phyloP scores from a whole-genome alignment of 2,113 vertebrate genomes.

The Lates calcarifer region DNA sequence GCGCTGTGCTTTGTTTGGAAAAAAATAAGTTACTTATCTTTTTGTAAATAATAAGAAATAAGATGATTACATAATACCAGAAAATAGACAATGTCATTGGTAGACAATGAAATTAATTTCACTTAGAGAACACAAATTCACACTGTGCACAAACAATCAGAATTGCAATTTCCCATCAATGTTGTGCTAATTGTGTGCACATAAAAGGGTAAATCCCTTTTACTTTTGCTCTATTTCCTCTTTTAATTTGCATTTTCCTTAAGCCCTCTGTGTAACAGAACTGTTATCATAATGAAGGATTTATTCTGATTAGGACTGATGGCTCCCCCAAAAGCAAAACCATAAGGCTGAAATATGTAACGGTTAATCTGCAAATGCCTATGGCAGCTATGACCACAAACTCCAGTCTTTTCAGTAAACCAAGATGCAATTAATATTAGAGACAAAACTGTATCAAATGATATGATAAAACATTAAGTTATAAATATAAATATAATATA shows the following conservation, averaged over 20 bases:
- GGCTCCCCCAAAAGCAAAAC: conserved; percentile 45
- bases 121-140: conserved; percentile 56
- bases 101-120: conserved; percentile 67
- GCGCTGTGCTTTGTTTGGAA: background rate
- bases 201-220: conserved; percentile 75
- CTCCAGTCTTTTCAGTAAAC: conserved; percentile 6
- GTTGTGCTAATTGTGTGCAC: conserved; percentile 67
- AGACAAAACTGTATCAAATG: background rate
- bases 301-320: conserved; percentile 66
- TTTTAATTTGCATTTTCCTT: conserved; percentile 79
- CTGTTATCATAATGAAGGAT: conserved; percentile 76
- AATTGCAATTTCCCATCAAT: conserved; percentile 68
- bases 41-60: conserved; percentile 47
- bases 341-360: conserved; percentile 65
- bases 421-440: background rate
- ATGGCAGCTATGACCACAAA: conserved; percentile 30
- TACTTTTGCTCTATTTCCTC: conserved; percentile 79
- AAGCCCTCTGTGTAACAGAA: conserved; percentile 70
- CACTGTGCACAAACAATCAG: conserved; percentile 46
- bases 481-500: background rate
- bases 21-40: conserved; percentile 4
- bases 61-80: conserved; percentile 38
- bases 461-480: background rate
- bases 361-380: conserved; percentile 59
- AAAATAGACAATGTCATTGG: conserved; percentile 40